Percentiles rank a stretch among this genome's conserved stretches.
phyloP scores from a whole-genome alignment of 2,888 invertebrate species.

The Ormyrus nitidulus region DNA sequence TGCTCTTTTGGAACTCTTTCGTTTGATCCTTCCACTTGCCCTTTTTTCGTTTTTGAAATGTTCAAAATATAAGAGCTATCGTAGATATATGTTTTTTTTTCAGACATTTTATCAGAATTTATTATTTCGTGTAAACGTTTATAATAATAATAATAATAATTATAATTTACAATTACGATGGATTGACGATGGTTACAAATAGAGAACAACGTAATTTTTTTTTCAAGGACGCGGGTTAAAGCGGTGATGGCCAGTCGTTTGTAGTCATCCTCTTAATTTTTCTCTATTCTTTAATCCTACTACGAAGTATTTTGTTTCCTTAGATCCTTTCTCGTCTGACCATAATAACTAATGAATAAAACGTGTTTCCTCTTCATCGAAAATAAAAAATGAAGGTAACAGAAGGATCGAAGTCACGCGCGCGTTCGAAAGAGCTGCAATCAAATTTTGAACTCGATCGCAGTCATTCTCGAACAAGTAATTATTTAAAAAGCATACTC shows the following conservation, averaged over 20 bases:
- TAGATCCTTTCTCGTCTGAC: conserved; percentile 37
- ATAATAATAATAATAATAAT: conserved; percentile 74
- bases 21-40: neutral
- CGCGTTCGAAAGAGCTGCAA: conserved; percentile 15
- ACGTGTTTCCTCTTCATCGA: conserved; percentile 34
- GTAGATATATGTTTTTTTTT: conserved; percentile 62
- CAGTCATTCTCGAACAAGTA: neutral
- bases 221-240: conserved; percentile 51
- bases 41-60: conserved; percentile 9
- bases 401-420: conserved; percentile 27
- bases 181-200: conserved; percentile 75
- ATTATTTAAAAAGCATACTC: conserved; percentile 14
- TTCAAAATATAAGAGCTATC: conserved; percentile 37
- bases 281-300: conserved; percentile 22
- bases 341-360: conserved; percentile 26
- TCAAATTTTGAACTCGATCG: conserved; percentile 11
- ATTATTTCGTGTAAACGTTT: conserved; percentile 76
- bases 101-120: conserved; percentile 76
- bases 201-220: conserved; percentile 73
- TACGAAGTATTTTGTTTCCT: conserved; percentile 23
- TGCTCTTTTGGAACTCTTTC: conserved; percentile 10
- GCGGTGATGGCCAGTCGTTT: conserved; percentile 50
- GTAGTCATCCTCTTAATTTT: conserved; percentile 19
- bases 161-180: conserved; percentile 76
- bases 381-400: conserved; percentile 7